These are phyloP conservation scores for Protaetia brevitarsis DNA, from an alignment of 1,140 invertebrate species.

Conservation along the genomic window DNA sequence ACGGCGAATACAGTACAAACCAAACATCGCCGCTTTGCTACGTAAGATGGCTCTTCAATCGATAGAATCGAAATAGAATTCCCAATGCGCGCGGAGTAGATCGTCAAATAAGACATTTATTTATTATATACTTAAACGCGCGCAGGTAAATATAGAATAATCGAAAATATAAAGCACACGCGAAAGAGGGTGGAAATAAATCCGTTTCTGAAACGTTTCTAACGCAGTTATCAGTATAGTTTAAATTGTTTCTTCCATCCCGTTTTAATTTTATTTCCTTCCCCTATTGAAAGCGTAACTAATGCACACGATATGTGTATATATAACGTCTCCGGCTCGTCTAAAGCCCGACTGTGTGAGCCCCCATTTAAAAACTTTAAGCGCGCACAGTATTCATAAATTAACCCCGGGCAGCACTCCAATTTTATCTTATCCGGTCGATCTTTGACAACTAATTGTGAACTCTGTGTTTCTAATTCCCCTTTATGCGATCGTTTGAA, in stretches of 20 bases:
- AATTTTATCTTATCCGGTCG: constrained; percentile 11
- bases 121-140: neutral
- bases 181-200: too few species aligned
- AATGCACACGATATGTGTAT: neutral
- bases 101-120: neutral
- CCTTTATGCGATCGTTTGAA: constrained; percentile 7
- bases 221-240: too few species aligned
- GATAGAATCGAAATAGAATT: neutral
- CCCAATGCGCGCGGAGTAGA: neutral
- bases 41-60: neutral
- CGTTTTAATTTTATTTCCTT: too few species aligned
- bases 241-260: too few species aligned
- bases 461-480: neutral
- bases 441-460: constrained; percentile 16
- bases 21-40: neutral
- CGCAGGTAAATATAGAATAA: too few species aligned
- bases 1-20: neutral
- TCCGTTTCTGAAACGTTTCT: too few species aligned
- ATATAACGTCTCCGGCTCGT: neutral
- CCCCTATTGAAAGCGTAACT: neutral
- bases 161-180: too few species aligned
- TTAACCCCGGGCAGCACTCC: constrained; percentile 9
- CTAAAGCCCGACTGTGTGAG: too few species aligned
- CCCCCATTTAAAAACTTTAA: neutral
- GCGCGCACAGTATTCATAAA: constrained; percentile 7